These are phyloP conservation scores for Holothuria leucospilota DNA, from an alignment of 53 echinoderm and acorn worm genomes.

Conservation along the genomic window DNA sequence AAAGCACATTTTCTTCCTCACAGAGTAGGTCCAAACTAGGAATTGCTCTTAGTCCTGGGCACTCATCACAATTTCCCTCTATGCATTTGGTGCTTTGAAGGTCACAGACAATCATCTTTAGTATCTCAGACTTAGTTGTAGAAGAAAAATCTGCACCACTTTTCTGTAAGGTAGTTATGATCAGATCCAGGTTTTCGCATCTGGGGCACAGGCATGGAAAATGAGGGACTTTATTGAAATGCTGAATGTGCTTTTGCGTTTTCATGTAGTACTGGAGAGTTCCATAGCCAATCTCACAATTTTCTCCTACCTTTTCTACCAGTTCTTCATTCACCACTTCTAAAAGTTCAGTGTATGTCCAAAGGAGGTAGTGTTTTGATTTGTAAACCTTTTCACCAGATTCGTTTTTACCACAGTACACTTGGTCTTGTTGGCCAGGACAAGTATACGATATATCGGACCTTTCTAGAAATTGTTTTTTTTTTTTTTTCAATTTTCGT, in stretches of 20 bases:
- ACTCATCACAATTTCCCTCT: background rate
- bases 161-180: background rate
- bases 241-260: background rate
- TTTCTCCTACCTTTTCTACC: background rate
- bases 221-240: background rate
- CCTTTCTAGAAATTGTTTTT: background rate
- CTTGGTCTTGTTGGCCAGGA: background rate
- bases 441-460: background rate
- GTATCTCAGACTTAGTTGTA: background rate
- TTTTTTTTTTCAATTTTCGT: too few relatives aligned
- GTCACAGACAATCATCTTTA: background rate
- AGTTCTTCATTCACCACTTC: background rate
- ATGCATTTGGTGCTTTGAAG: background rate
- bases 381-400: background rate
- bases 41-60: background rate
- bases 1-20: too few relatives aligned
- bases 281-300: background rate
- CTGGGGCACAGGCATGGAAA: background rate
- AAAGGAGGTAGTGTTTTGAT: background rate
- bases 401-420: slow-evolving; percentile 2
- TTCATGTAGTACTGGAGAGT: background rate
- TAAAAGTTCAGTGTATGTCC: too few relatives aligned
- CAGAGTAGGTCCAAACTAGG: background rate
- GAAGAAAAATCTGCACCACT: background rate
- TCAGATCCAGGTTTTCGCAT: background rate